Base-by-base conservation (phyloP, 1,140 invertebrate species). In the Papilio xuthus region DNA sequence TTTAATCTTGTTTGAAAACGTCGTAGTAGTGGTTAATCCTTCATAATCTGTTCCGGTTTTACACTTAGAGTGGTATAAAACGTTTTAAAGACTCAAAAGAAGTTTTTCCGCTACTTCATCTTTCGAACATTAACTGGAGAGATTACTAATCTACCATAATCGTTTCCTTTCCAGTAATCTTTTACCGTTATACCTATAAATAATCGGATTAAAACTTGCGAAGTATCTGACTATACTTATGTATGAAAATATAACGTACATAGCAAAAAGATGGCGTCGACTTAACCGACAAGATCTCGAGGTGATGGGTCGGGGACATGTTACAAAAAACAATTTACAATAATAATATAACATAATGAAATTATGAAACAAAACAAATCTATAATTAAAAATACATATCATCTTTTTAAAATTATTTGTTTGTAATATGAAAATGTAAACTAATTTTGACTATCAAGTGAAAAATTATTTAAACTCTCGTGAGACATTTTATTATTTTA, bases 241-340 rank as follows among this genome's bases (percentile, higher is more conserved):
- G 26, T 28, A 13, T 26, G 15, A 28, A 63, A 63, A 63, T 60
- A 15, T 63, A 23, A 60, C 56, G 56, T 60, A 60, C 56, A 26
- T 60, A 60, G 56, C 56, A 26, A 60, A 60, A 60, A 60, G 20
- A 60, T 60, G 20, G 56, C 20, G 20, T 60, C 56, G 20, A 60
- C 20, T 60, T 9, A 60, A 60, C 56, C 56, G 56, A 60, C 20
- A 60, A 60, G 20, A 60, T 60, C 56, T 60, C 56, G 20, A 13
- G 56, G 56, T 60, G 56, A 60, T 13, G 56, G 56, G 56, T 60
- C 56, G 56, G 56, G 56, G 56, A 60, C 56, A 60, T 60, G 20
- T 60, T 60, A 60, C 56, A 60, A 60, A 60, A 60, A 60, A 53
- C n/a, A n/a, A 60, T 8, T 26, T 9, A 60, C 56, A 60, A 60